A percentile compares a stretch with the other conserved stretches of the same genome.
Conservation (phyloP, 2,113 vertebrate genomes). For the Xyliphius kryptos region DNA sequence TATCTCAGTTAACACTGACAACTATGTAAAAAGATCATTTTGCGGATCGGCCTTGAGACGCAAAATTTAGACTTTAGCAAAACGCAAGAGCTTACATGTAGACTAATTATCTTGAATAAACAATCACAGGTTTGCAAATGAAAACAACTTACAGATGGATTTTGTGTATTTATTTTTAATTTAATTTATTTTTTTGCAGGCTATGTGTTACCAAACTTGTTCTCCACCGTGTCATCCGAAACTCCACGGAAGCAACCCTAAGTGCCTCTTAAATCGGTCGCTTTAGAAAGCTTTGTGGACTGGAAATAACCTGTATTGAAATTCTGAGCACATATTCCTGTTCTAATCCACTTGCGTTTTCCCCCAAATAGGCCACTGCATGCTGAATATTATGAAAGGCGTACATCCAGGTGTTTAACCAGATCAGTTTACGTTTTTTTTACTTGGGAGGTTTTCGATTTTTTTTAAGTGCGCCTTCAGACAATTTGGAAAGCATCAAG, state of each 20-base stretch:
- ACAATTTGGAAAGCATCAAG: constrained; percentile 61
- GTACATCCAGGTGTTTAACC: constrained; percentile 51
- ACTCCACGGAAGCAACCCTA: constrained; percentile 74
- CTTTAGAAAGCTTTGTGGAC: constrained; percentile 77
- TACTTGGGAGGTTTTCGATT: constrained; percentile 32
- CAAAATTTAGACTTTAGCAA: constrained; percentile 63
- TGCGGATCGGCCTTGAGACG: constrained; percentile 67
- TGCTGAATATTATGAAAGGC: constrained; percentile 10
- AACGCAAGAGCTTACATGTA: too few species aligned
- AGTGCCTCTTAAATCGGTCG: constrained; percentile 81
- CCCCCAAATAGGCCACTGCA: constrained; percentile 12
- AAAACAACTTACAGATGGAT: too few species aligned
- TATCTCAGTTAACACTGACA: too few species aligned
- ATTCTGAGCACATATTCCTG: constrained; percentile 66
- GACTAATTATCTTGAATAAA: too few species aligned
- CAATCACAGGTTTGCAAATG: too few species aligned
- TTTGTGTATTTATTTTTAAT: too few species aligned
- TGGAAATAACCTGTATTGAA: constrained; percentile 81
- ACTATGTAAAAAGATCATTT: too few species aligned
- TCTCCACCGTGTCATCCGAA: constrained; percentile 68
- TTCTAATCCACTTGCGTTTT: constrained; percentile 65
- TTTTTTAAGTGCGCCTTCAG: constrained; percentile 50
- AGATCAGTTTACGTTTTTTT: constrained; percentile 39
- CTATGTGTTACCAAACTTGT: constrained; percentile 65
- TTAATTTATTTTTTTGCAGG: constrained; percentile 36